Percentiles rank a stretch among this genome's conserved stretches.
Conservation (phyloP, 2,888 invertebrate genomes). For the Ctena decussata region DNA sequence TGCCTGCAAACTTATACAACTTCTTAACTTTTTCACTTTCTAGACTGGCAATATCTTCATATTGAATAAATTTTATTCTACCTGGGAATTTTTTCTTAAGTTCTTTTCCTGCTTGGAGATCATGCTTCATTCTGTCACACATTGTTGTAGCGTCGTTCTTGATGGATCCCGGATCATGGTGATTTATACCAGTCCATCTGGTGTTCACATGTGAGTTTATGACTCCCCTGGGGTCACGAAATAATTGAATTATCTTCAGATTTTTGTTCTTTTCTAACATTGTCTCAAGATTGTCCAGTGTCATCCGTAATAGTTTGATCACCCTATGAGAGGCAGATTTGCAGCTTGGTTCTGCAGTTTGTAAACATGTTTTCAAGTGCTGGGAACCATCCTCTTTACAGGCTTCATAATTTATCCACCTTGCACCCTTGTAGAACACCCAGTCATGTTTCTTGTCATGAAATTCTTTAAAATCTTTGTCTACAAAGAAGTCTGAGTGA, state of each 20-base stretch:
- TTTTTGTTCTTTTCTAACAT: neutral
- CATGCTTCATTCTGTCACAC: constrained; percentile 49
- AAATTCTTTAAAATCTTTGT: neutral
- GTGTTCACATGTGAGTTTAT: neutral
- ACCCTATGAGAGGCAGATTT: neutral
- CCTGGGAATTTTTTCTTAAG: constrained; percentile 40
- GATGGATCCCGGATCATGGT: neutral
- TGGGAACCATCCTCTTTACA: neutral
- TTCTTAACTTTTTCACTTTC: constrained; percentile 20
- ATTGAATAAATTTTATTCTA: constrained; percentile 53
- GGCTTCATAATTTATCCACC: neutral
- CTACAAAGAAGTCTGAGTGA: neutral
- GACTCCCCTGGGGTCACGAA: neutral
- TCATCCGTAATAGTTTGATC: neutral
- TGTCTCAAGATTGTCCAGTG: neutral
- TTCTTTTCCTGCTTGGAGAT: constrained; percentile 31
- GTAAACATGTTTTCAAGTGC: neutral
- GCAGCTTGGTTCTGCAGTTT: neutral
- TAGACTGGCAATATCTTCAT: constrained; percentile 51
- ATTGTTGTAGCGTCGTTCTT: constrained; percentile 16
- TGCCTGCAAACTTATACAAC: constrained; percentile 53
- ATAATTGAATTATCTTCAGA: neutral
- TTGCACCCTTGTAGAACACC: neutral
- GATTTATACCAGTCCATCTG: neutral
- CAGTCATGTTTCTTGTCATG: neutral